Percentiles rank a stretch among this genome's conserved stretches.
phyloP scores from a whole-genome alignment of 2,113 vertebrate species.

The Hemichromis elongatus region DNA sequence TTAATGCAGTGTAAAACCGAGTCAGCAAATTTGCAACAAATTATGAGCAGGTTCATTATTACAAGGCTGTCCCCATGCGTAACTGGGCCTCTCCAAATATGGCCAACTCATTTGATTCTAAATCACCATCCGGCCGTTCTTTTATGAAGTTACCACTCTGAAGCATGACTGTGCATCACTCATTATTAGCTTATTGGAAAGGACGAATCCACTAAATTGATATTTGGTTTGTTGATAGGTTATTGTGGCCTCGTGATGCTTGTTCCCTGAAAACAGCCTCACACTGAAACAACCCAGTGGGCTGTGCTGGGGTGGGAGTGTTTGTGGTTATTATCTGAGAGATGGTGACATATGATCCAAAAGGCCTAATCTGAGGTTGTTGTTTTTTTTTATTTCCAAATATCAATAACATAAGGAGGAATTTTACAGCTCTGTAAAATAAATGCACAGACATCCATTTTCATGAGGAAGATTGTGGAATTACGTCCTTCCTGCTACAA shows the following conservation, averaged over 20 bases:
- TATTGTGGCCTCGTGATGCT: background rate
- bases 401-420: background rate
- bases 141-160: conserved; percentile 20
- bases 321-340: background rate
- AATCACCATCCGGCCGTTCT: conserved; percentile 15
- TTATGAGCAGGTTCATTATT: conserved; percentile 49
- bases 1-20: conserved; percentile 45
- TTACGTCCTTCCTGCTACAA: background rate
- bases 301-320: background rate
- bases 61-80: conserved; percentile 8
- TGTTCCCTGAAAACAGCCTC: background rate
- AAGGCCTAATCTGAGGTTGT: background rate
- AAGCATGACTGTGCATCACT: background rate
- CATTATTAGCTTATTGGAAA: background rate
- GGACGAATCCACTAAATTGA: background rate
- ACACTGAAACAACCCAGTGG: background rate
- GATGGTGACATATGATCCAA: background rate
- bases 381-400: background rate
- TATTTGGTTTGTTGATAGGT: background rate
- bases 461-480: background rate
- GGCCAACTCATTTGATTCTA: conserved; percentile 35
- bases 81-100: conserved; percentile 35
- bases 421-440: background rate
- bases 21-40: conserved; percentile 49
- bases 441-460: background rate